Conservation (phyloP, 1,140 invertebrate species). For the Linepithema humile region DNA sequence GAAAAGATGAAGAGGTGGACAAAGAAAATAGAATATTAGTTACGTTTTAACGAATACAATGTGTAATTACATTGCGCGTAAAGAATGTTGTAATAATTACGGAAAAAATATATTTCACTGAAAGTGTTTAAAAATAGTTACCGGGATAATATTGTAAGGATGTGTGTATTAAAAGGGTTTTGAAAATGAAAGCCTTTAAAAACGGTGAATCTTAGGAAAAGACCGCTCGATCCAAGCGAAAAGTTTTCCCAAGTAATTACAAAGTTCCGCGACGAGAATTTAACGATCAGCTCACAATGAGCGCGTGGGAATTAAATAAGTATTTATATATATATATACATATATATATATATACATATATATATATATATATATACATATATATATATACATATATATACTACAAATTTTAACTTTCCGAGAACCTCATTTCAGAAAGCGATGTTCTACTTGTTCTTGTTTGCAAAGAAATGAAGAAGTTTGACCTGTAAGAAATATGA, state of each 20-base stretch:
- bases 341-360: neutral
- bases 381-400: constrained; percentile 5
- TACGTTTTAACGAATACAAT: neutral
- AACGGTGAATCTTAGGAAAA: neutral
- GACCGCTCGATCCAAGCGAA: neutral
- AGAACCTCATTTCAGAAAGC: constrained; percentile 32
- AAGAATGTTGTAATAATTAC: neutral
- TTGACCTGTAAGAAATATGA: constrained; percentile 17
- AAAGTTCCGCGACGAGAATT: constrained; percentile 49
- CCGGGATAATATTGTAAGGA: neutral
- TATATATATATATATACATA: neutral
- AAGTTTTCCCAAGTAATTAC: constrained; percentile 48
- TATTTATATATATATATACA: constrained; percentile 48
- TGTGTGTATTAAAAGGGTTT: neutral
- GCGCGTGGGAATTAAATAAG: constrained; percentile 40
- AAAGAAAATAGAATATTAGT: neutral
- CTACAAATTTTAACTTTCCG: constrained; percentile 35
- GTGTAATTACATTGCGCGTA: neutral
- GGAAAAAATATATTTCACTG: neutral
- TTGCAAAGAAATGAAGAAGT: constrained; percentile 14
- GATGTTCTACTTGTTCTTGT: constrained; percentile 23
- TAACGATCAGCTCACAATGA: constrained; percentile 47
- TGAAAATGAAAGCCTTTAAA: constrained; percentile 19
- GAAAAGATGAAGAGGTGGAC: neutral
- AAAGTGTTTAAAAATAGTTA: neutral